Base-by-base conservation (phyloP, 2,888 invertebrate species). In the Polyommatus iphigenia region DNA sequence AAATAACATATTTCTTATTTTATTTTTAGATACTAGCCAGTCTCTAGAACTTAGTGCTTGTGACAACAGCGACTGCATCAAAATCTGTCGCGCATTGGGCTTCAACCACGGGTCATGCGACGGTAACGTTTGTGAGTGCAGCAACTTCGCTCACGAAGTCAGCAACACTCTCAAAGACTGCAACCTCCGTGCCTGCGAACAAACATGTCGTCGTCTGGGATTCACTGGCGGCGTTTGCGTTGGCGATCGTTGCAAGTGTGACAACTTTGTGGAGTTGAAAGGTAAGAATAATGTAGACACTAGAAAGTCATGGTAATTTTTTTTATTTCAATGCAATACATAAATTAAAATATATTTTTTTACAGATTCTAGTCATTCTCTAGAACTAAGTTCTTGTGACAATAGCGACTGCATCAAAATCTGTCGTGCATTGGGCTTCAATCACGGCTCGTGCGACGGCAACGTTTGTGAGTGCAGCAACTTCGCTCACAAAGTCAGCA, bases 181-280 rank as follows among this genome's bases (percentile, higher is more conserved):
- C 73, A 79, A 80, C 73, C 76, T 79, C 7, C 59, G 15, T 0
- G 83, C 79, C 2, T 88, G 88, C 76, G 83, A 86, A n/a, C 86
- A 86, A 76, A 78, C 81, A 1, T 89, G 88, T 78, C 85, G 83
- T 4, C 80, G 82, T 2, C 81, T 86, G 7, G 84, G 85, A 8
- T 86, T 86, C 73, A 82, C 83, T 0, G 84, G 86, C 0, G 87
- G 87, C 0, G 82, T 41, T 1, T 81, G 80, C 36, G 78, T 80
- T 3, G 75, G 77, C n/a, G 79, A 77, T 2, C 80, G 77, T 46
- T 78, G 78, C 15, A 83, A 84, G 57, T 86, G 87, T 76, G 83
- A 84, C 77, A 82, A 79, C 77, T 76, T 79, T 15, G 36, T 13
- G 71, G 13, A 71, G 41, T 13, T 36, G 29, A 15, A 50, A 78